phyloP scores from a whole-genome alignment of 2,888 invertebrate genomes.

The Sesia apiformis region DNA sequence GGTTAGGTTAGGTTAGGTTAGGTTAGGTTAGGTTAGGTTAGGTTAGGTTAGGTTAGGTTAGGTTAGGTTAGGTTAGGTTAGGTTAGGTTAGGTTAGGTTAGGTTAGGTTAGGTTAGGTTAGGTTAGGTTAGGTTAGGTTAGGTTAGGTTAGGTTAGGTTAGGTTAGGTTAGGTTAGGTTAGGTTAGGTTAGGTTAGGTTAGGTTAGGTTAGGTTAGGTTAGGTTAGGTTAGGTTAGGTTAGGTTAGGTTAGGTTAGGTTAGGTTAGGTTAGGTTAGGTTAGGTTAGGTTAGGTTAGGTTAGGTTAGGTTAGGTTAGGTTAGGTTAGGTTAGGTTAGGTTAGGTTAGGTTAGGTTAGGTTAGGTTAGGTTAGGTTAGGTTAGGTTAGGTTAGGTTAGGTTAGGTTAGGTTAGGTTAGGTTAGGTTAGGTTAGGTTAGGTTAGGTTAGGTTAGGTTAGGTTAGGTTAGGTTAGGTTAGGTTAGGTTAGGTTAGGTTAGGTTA shows the following conservation, averaged over 20 bases:
- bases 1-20: constrained; percentile 1
- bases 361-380: constrained; percentile 1
- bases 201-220: background rate
- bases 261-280: background rate
- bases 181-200: background rate
- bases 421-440: constrained; percentile 13
- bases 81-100: constrained; percentile 7
- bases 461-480: constrained; percentile 12
- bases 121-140: constrained; percentile 8
- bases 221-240: constrained; percentile 9
- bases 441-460: constrained; percentile 8
- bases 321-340: constrained; percentile 5
- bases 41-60: constrained; percentile 1
- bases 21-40: background rate
- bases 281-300: constrained; percentile 1
- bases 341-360: constrained; percentile 4
- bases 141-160: background rate
- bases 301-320: constrained; percentile 5
- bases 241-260: constrained; percentile 8
- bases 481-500: constrained; percentile 15
- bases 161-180: background rate
- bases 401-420: constrained; percentile 5
- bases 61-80: constrained; percentile 2
- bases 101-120: constrained; percentile 6
- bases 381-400: constrained; percentile 3